Percentiles rank a stretch among this genome's conserved stretches.
Evolutionary conservation across 2,113 vertebrate species (phyloP).

Genomic region (Dromiciops gliroides): DNA sequence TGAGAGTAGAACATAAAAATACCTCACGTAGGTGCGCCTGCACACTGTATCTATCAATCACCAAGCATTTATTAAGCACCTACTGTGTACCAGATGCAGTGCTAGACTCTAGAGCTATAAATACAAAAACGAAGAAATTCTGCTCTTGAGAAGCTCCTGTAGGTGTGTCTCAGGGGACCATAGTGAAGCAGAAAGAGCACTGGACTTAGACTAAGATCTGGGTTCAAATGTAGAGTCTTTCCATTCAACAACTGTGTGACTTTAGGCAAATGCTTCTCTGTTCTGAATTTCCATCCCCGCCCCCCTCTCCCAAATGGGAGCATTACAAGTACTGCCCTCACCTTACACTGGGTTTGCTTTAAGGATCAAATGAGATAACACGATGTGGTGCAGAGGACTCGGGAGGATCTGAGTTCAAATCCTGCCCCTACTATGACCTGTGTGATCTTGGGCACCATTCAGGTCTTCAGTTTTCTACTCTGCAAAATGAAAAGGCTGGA

Average conservation of each 20-base stretch:
- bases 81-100: background rate
- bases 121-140: background rate
- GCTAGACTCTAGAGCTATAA: background rate
- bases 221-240: too few relatives aligned
- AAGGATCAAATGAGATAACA: background rate
- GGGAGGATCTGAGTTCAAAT: background rate
- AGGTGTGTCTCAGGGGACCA: background rate
- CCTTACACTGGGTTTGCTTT: background rate
- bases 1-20: background rate
- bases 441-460: background rate
- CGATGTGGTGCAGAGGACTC: background rate
- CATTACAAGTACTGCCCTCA: background rate
- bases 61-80: background rate
- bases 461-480: background rate
- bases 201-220: background rate
- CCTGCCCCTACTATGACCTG: background rate
- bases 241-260: background rate
- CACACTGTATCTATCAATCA: background rate
- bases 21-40: background rate
- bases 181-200: background rate
- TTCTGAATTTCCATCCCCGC: background rate
- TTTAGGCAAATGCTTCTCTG: background rate
- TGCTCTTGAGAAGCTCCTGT: background rate
- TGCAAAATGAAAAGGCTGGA: background rate
- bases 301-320: background rate